These are phyloP conservation scores for Eclectus roratus DNA, from an alignment of 2,113 vertebrate species.

Conservation along the genomic window DNA sequence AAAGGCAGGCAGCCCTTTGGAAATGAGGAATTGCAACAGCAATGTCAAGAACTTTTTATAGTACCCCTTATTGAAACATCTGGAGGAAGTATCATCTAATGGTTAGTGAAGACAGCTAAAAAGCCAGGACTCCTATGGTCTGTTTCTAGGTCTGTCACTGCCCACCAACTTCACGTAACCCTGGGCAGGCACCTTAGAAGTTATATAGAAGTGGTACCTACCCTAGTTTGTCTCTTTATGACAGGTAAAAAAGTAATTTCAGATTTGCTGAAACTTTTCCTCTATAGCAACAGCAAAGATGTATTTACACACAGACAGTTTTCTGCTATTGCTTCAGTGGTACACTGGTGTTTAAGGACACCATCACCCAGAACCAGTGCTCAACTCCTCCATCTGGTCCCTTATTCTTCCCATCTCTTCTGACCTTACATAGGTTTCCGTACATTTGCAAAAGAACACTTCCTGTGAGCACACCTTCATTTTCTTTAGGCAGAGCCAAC, in stretches of 20 bases:
- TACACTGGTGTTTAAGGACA: not conserved
- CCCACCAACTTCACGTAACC: not conserved
- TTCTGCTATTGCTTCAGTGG: not conserved
- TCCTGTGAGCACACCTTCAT: not conserved
- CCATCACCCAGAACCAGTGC: not conserved
- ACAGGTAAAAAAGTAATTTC: not conserved
- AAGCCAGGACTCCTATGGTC: not conserved
- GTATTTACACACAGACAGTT: not conserved
- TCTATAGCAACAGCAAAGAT: not conserved
- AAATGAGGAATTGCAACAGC: slow-evolving; percentile 15
- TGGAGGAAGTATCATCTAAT: slow-evolving; percentile 39
- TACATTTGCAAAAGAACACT: not conserved
- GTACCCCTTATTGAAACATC: slow-evolving; percentile 39
- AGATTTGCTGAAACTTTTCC: not conserved
- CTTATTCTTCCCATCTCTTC: not conserved
- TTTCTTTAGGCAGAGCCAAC: not conserved
- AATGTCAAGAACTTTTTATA: slow-evolving; percentile 24
- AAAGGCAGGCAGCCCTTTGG: slow-evolving; percentile 35
- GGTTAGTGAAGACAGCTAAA: not conserved
- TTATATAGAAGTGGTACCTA: not conserved
- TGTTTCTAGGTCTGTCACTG: not conserved
- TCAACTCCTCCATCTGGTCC: not conserved
- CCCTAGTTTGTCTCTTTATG: not conserved
- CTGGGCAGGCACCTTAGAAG: not conserved
- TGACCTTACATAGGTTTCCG: not conserved